Base-by-base conservation (phyloP, 53 echinoderm and acorn worm species). In the Apostichopus leukothele region DNA sequence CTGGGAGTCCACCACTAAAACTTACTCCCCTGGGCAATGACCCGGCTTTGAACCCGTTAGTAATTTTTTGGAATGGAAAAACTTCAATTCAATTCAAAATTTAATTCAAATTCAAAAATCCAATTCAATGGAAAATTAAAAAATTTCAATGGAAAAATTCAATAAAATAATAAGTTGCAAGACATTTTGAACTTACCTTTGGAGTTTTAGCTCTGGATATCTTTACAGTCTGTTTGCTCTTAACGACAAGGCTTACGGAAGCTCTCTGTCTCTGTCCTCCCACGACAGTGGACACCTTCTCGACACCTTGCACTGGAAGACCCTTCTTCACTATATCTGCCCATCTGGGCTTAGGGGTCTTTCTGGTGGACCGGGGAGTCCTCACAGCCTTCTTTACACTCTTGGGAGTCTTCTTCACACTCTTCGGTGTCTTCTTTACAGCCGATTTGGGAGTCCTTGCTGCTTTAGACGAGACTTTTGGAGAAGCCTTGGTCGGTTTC, bases 241-340 rank as follows among this genome's bases (percentile, higher is more conserved):
- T 89, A 78, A 74, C 80, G 75, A 79, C 76, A 59, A 88, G 84
- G 60, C 74, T 92, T 18, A 78, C 53, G 9, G 90, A 78, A 9
- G 89, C 83, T 75, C 89, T 91, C 54, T 79, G 75, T 53, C 86
- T 90, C 39, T 75, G 89, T 52, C 92, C 90, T 60, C 71, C 71
- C 21, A 14, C 68, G 19, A 91, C 73, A 9, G 50, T 50, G 53
- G 89, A 76, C 16, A 86, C 61, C 60, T 66, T 89, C 86, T 78
- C 88, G 18, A 76, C 92, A 23, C 78, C 75, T 81, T 89, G 87
- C 14, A 81, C 50, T 9, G 67, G 54, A 5, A 75, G 80, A 67
- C 93, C 92, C 52, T 88, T 93, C 91, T 98, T 96, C 50, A 96
- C 96, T 53, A 98, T 98, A 83, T 96, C 99, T 57, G 99, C 99